Percentiles rank a stretch among this genome's conserved stretches.
phyloP scores from a whole-genome alignment of 2,113 vertebrate genomes.

The Gallinago jamesoni region DNA sequence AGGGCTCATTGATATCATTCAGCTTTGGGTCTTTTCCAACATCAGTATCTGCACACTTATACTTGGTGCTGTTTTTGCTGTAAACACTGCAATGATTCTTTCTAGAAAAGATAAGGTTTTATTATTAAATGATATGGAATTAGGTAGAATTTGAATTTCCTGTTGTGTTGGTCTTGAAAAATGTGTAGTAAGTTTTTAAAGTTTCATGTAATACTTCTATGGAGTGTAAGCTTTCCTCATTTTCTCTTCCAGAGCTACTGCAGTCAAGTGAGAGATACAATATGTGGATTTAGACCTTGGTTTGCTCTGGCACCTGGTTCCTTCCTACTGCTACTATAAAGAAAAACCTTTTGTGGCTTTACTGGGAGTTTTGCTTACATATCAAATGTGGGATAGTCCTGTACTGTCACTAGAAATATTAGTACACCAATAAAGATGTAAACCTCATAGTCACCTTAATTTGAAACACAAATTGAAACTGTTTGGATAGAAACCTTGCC shows the following conservation, averaged over 20 bases:
- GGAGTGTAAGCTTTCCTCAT: not conserved
- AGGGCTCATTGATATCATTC: not conserved
- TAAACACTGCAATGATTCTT: not conserved
- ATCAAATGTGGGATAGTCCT: not conserved
- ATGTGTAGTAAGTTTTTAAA: not conserved
- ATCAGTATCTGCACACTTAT: not conserved
- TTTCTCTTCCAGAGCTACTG: not conserved
- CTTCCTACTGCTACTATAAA: not conserved
- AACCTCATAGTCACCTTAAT: not conserved
- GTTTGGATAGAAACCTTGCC: not conserved
- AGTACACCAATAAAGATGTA: not conserved
- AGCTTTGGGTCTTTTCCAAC: not conserved
- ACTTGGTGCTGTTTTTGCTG: not conserved
- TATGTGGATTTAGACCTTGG: not conserved
- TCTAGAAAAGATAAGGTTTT: not conserved
- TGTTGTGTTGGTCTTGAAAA: not conserved
- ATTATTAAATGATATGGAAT: not conserved
- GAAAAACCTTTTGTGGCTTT: not conserved
- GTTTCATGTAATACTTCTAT: not conserved
- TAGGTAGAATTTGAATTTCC: not conserved
- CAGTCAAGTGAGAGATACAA: not conserved
- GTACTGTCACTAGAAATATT: not conserved
- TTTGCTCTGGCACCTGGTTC: not conserved
- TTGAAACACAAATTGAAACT: not conserved
- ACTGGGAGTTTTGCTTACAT: not conserved